Conservation (phyloP, 2,797 vertebrate species). For the Smutsia temminckii region DNA sequence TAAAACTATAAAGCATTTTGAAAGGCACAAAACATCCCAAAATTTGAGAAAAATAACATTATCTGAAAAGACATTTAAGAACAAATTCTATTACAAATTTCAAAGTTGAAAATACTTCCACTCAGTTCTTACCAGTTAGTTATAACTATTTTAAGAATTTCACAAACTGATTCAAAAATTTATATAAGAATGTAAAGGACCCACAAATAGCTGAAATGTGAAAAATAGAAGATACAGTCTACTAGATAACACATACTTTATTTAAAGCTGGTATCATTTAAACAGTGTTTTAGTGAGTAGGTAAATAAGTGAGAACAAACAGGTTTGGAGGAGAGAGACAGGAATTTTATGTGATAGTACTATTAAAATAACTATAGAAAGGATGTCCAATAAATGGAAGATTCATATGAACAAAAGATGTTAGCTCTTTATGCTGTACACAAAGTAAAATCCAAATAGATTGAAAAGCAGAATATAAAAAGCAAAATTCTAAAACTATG, state of each 20-base stretch:
- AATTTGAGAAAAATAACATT: neutral
- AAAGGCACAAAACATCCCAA: neutral
- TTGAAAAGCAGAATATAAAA: slow-evolving; percentile 27
- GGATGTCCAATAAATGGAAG: neutral
- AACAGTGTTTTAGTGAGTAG: neutral
- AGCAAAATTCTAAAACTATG: slow-evolving; percentile 20
- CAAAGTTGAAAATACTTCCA: slow-evolving; percentile 11
- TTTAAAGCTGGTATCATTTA: slow-evolving; percentile 24
- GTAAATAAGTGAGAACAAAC: neutral
- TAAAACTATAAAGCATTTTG: slow-evolving; percentile 25
- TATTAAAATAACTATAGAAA: slow-evolving; percentile 15
- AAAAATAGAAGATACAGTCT: neutral
- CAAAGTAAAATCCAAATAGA: neutral
- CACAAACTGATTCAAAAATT: neutral
- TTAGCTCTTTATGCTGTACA: neutral
- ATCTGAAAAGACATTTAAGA: slow-evolving; percentile 24
- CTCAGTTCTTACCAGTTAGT: neutral
- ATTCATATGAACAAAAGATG: neutral
- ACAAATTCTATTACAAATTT: neutral
- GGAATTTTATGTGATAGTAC: neutral
- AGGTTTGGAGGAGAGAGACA: neutral
- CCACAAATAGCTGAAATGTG: neutral
- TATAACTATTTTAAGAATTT: slow-evolving; percentile 31
- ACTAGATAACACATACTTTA: neutral
- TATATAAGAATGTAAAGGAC: neutral